phyloP scores from a whole-genome alignment of 2,113 vertebrate species.

The Psilopsiagon aymara region DNA sequence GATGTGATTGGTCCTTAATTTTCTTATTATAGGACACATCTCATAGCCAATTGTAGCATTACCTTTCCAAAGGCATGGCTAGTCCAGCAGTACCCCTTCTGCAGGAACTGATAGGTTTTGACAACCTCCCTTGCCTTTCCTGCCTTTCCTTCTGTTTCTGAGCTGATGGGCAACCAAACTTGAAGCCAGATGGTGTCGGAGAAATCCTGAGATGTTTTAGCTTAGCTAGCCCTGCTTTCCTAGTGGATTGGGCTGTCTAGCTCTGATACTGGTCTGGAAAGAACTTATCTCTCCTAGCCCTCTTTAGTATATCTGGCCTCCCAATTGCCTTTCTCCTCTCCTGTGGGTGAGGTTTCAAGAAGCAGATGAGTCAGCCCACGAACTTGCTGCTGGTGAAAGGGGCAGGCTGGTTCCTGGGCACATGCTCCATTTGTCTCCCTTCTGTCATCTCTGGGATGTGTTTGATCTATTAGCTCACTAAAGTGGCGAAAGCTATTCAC shows the following conservation, averaged over 20 bases:
- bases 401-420: not conserved
- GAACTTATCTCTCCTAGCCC: not conserved
- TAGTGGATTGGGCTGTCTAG: not conserved
- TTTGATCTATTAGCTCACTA: conserved; percentile 33
- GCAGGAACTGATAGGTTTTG: not conserved
- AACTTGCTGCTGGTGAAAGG: conserved; percentile 45
- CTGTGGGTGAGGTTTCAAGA: not conserved
- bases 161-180: not conserved
- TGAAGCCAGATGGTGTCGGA: not conserved
- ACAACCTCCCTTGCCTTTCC: not conserved
- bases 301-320: not conserved
- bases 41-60: not conserved
- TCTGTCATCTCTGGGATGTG: conserved; percentile 49
- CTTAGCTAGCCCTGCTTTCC: not conserved
- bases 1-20: conserved; percentile 13
- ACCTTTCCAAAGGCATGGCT: not conserved
- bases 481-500: conserved; percentile 68
- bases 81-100: not conserved
- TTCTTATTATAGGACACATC: not conserved
- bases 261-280: not conserved
- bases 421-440: conserved; percentile 39
- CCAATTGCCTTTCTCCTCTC: not conserved
- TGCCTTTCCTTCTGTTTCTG: not conserved
- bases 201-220: not conserved
- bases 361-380: not conserved